Evolutionary conservation across 2,888 invertebrate species (phyloP).

Genomic region (Octonoba sinensis): DNA sequence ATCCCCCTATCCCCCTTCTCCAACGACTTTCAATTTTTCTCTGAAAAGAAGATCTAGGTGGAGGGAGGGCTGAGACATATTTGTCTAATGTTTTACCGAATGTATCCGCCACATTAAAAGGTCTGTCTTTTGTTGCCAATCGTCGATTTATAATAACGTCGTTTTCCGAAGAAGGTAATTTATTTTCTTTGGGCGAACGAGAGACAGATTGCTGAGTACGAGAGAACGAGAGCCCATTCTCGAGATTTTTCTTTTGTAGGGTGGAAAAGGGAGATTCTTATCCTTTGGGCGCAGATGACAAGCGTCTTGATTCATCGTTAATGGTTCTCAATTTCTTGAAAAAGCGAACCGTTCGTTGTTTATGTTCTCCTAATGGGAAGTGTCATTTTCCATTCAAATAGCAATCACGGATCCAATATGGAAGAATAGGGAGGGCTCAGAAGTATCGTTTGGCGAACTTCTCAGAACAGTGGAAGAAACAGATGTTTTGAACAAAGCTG

Average conservation of each 20-base stretch:
- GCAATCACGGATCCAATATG: slow-evolving; percentile 37
- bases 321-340: slow-evolving; percentile 50
- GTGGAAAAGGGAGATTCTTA: slow-evolving; percentile 33
- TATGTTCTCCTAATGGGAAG: neutral
- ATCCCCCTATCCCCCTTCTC: slow-evolving; percentile 31
- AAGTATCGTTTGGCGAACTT: slow-evolving; percentile 31
- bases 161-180: slow-evolving; percentile 55
- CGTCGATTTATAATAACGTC: slow-evolving; percentile 64
- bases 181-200: slow-evolving; percentile 46
- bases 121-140: slow-evolving; percentile 61
- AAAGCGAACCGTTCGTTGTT: neutral
- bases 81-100: slow-evolving; percentile 65
- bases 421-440: neutral
- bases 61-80: slow-evolving; percentile 43
- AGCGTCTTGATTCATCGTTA: slow-evolving; percentile 58
- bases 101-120: slow-evolving; percentile 64
- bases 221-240: slow-evolving; percentile 13
- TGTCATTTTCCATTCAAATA: slow-evolving; percentile 49
- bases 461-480: too few relatives aligned
- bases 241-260: slow-evolving; percentile 58
- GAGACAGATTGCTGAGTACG: slow-evolving; percentile 40
- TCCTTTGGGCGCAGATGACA: slow-evolving; percentile 53
- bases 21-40: slow-evolving; percentile 43
- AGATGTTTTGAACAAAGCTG: neutral
- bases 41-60: slow-evolving; percentile 32